These are phyloP conservation scores for Cyprinus carpio DNA, from an alignment of 2,113 vertebrate genomes.

Conservation along the genomic window DNA sequence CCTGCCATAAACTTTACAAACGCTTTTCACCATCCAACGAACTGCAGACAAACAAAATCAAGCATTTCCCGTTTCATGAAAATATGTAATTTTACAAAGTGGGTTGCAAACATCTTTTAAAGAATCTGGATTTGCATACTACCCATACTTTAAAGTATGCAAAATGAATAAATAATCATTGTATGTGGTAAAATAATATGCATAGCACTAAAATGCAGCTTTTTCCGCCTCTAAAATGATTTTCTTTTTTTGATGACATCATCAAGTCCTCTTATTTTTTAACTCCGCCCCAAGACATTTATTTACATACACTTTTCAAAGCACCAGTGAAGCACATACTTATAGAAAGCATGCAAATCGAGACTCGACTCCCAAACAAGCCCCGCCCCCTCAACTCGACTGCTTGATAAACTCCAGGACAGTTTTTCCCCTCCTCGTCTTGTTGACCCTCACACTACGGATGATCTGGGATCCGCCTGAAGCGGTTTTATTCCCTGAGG, in stretches of 20 bases:
- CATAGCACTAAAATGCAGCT: not conserved
- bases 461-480: not conserved
- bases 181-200: not conserved
- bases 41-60: not conserved
- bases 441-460: not conserved
- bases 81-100: not conserved
- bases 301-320: not conserved
- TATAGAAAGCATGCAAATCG: not conserved
- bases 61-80: not conserved
- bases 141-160: not conserved
- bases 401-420: not conserved
- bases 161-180: not conserved
- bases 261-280: not conserved
- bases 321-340: not conserved
- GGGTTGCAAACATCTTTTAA: not conserved
- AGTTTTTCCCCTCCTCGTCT: not conserved
- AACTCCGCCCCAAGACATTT: not conserved
- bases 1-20: not conserved
- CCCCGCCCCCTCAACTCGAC: not conserved
- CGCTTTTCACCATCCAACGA: not conserved
- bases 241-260: not conserved
- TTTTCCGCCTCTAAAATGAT: not conserved
- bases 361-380: not conserved
- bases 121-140: too few species aligned
- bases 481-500: constrained; percentile 13